Evolutionary conservation across 2,888 invertebrate species (phyloP), one percentile per base, ranked within the genome.

Genomic region (Yponomeuta malinellus): DNA sequence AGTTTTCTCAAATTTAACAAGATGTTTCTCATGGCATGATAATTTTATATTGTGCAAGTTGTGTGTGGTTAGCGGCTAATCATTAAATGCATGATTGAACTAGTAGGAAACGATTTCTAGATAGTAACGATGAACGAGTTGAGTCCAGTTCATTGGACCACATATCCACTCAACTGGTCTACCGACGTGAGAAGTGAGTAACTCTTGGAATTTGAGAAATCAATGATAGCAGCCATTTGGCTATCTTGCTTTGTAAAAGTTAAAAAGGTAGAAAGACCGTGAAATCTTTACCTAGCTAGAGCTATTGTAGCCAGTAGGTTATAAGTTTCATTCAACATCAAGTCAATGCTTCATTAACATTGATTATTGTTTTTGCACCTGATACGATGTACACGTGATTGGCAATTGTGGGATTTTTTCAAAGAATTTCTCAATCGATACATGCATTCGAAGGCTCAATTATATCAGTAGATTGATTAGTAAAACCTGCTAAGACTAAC

Each of bases 31-130:
- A 9, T 43, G 15, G 15, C 15, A 59, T 59, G 15, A 59, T 59
- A 15, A 59, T 59, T 59, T 59, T 59, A 59, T 12, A 1, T 59
- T 59, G 15, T 59, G 15, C 52, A 59, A 59, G 52, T 48, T 37
- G 33, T n/a, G 37, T 23, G 10, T 15, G 12, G 64, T 71, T 71
- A 72, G 67, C 63, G 69, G 71, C 70, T 15, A 78, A 84, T 88
- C 81, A 88, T 84, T 86, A 83, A 84, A 88, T 84, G 87, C 89
- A 85, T 90, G 88, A 91, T 91, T 84, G 86, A 84, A 82, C 86
- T 88, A 87, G 85, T 89, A 86, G 89, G 87, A 89, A 91, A 87
- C 86, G 87, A 89, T 90, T 90, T 90, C 90, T 89, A 88, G 87
- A 84, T 81, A 79, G 78, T 77, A 81, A 79, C 80, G 81, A 85